Evolutionary conservation across 2,113 vertebrate genomes (phyloP).

Genomic region (Megatriorchis doriae): DNA sequence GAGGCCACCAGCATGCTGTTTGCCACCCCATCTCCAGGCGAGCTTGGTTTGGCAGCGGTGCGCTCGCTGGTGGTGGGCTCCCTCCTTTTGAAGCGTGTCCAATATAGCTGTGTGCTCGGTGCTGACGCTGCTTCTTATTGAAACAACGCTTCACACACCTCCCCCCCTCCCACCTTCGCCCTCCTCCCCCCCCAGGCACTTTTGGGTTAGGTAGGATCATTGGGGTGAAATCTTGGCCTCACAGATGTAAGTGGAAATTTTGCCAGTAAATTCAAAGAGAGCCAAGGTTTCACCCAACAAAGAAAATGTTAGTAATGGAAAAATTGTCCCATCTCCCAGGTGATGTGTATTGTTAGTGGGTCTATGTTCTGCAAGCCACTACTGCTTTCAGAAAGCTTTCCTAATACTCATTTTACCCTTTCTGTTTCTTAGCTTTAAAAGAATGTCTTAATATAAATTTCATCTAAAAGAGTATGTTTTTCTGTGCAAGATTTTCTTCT

Average conservation of each 20-base stretch:
- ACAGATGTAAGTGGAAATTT: neutral
- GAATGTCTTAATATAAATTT: neutral
- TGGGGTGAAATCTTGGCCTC: neutral
- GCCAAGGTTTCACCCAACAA: neutral
- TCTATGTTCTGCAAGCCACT: neutral
- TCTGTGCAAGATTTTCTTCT: neutral
- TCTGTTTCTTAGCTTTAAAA: neutral
- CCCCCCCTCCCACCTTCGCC: too few species aligned
- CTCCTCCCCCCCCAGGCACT: neutral
- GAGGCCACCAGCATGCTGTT: neutral
- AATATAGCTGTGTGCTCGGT: fast-evolving
- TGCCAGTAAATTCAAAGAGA: neutral
- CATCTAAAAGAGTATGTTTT: neutral
- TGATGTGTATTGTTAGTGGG: neutral
- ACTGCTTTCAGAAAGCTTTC: neutral
- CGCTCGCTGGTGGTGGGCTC: neutral
- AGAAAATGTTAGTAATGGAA: neutral
- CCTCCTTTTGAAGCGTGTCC: neutral
- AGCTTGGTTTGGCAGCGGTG: neutral
- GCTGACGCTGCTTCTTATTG: neutral
- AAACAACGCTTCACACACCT: neutral
- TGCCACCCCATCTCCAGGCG: neutral
- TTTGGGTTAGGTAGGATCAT: neutral
- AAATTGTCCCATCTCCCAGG: neutral
- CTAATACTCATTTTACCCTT: neutral